A percentile compares a stretch with the other conserved stretches of the same genome.
Conservation (phyloP, 2,797 vertebrate species). For the Antrozous pallidus region DNA sequence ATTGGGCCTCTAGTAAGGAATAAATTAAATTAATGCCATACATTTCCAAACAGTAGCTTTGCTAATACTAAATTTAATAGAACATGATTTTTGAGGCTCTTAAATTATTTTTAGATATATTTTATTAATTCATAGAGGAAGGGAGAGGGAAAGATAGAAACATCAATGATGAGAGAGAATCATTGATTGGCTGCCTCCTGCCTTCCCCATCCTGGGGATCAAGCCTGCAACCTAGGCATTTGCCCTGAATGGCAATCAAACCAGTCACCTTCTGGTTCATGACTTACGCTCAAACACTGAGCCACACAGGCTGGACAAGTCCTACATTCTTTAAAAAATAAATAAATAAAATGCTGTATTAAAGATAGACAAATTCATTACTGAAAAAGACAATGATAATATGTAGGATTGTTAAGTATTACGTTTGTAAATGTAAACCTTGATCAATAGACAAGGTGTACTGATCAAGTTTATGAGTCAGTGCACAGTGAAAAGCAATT, state of each 20-base stretch:
- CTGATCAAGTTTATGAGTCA: constrained; percentile 55
- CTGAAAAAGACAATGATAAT: constrained; percentile 89
- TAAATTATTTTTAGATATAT: no score
- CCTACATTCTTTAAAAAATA: constrained; percentile 72
- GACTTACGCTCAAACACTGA: no score
- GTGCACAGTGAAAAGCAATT: neutral
- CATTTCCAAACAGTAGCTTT: neutral
- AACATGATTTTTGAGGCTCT: neutral
- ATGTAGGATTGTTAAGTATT: constrained; percentile 82
- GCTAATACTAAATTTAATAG: neutral
- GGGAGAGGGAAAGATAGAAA: no score
- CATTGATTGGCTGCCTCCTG: no score
- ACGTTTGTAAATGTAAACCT: constrained; percentile 89
- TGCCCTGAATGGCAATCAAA: no score
- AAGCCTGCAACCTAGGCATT: no score
- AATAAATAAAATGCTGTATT: constrained; percentile 75
- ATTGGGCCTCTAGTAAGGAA: neutral
- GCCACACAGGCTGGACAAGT: neutral
- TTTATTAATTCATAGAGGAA: no score
- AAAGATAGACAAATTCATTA: constrained; percentile 86
- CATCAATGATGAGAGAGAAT: no score
- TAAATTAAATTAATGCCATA: neutral
- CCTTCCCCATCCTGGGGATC: no score
- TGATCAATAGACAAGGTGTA: constrained; percentile 36
- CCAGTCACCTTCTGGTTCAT: no score